Evolutionary conservation across 1,140 invertebrate genomes (phyloP).

Genomic region (Nymphalis io): DNA sequence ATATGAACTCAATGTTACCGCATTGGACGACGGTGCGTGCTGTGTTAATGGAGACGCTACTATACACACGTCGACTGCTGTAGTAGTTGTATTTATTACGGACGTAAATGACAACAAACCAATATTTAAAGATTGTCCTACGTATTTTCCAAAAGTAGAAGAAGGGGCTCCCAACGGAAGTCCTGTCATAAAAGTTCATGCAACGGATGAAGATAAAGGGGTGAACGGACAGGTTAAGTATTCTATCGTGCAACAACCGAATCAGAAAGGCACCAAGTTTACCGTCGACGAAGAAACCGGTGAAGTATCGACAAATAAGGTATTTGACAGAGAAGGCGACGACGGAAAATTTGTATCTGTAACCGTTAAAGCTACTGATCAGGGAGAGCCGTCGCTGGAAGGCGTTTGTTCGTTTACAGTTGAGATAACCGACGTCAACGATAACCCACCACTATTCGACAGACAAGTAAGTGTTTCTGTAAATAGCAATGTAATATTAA

Average conservation of each 20-base stretch:
- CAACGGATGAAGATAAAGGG: slow-evolving; percentile 96
- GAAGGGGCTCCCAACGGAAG: slow-evolving; percentile 96
- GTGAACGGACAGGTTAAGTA: slow-evolving; percentile 96
- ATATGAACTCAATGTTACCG: slow-evolving; percentile 96
- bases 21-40: slow-evolving; percentile 95
- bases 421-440: slow-evolving; percentile 97
- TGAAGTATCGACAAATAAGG: slow-evolving; percentile 96
- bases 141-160: slow-evolving; percentile 95
- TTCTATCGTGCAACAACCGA: slow-evolving; percentile 97
- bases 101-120: slow-evolving; percentile 98
- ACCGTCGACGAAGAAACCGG: slow-evolving; percentile 97
- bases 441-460: slow-evolving; percentile 96
- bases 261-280: slow-evolving; percentile 97
- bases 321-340: slow-evolving; percentile 96
- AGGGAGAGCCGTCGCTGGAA: slow-evolving; percentile 96
- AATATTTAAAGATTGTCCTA: slow-evolving; percentile 95
- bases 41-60: slow-evolving; percentile 92
- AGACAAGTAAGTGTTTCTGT: slow-evolving; percentile 87
- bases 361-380: slow-evolving; percentile 97
- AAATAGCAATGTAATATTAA: slow-evolving; percentile 40
- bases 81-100: slow-evolving; percentile 97
- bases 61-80: slow-evolving; percentile 95
- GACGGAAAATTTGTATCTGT: slow-evolving; percentile 98
- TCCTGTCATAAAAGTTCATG: slow-evolving; percentile 95
- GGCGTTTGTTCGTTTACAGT: slow-evolving; percentile 98